phyloP scores from a whole-genome alignment of 2,113 vertebrate genomes.

The Chlamydotis undulata region DNA sequence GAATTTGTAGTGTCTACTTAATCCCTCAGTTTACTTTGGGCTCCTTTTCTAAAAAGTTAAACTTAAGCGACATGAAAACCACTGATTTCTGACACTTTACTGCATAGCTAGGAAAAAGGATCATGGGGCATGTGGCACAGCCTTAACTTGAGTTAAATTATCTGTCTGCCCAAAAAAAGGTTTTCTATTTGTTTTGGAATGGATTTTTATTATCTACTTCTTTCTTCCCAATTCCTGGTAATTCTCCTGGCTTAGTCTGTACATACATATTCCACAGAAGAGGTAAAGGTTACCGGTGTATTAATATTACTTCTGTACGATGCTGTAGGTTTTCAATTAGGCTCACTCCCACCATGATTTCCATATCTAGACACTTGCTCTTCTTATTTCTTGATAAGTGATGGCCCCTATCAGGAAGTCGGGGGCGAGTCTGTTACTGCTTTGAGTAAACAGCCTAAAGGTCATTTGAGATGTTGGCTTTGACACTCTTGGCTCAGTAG shows the following conservation, averaged over 20 bases:
- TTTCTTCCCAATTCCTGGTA: neutral
- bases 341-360: conserved; percentile 67
- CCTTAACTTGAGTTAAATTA: neutral
- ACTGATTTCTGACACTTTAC: neutral
- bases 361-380: conserved; percentile 61
- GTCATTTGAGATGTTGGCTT: conserved; percentile 63
- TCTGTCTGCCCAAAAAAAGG: neutral
- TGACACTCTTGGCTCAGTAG: conserved; percentile 55
- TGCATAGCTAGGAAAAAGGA: neutral
- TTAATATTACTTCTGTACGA: neutral
- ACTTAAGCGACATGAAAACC: neutral
- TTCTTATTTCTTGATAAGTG: conserved; percentile 65
- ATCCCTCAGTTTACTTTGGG: neutral
- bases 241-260: neutral
- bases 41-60: neutral
- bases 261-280: conserved; percentile 17
- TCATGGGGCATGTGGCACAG: neutral
- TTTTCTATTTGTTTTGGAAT: neutral
- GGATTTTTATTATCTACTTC: neutral
- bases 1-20: neutral
- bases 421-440: conserved; percentile 63
- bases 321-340: conserved; percentile 35
- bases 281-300: neutral
- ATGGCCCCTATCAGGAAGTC: conserved; percentile 64
- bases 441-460: conserved; percentile 71